Evolutionary conservation across 2,888 invertebrate species (phyloP).

Genomic region (Podotricha telesiphe): DNA sequence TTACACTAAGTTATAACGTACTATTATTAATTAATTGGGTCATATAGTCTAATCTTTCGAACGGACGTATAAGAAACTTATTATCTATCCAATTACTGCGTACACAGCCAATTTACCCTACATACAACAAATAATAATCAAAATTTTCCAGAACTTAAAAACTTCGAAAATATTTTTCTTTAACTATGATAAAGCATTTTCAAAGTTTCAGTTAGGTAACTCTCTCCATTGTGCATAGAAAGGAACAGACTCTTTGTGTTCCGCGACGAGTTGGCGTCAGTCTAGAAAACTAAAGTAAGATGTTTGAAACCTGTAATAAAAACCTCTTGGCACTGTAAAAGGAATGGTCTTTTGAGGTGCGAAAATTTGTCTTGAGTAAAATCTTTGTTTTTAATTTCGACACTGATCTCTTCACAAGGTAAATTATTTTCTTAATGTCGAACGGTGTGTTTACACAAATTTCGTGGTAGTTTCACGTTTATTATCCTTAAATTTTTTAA

Average conservation of each 20-base stretch:
- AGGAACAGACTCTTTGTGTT: slow-evolving; percentile 30
- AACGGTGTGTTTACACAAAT: slow-evolving; percentile 17
- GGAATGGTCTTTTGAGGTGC: slow-evolving; percentile 23
- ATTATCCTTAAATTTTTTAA: neutral
- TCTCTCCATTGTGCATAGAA: slow-evolving; percentile 20
- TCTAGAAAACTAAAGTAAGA: slow-evolving; percentile 28
- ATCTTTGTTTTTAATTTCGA: slow-evolving; percentile 11
- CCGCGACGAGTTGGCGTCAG: slow-evolving; percentile 29
- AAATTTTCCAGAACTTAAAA: neutral
- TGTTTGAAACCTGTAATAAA: slow-evolving; percentile 31
- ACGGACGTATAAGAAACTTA: slow-evolving; percentile 8
- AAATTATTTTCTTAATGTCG: slow-evolving; percentile 18
- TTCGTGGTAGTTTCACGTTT: slow-evolving; percentile 13
- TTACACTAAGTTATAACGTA: neutral
- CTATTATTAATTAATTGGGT: slow-evolving; percentile 6
- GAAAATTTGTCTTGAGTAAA: slow-evolving; percentile 21
- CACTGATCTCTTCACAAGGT: slow-evolving; percentile 14
- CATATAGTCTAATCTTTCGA: neutral
- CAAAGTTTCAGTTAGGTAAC: slow-evolving; percentile 20
- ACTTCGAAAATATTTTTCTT: neutral
- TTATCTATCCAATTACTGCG: neutral
- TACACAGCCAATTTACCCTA: neutral
- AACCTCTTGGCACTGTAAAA: slow-evolving; percentile 29
- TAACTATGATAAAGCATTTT: neutral
- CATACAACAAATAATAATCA: neutral